These are phyloP conservation scores for Amphimallon solstitiale DNA, from an alignment of 2,888 invertebrate genomes.

Conservation along the genomic window DNA sequence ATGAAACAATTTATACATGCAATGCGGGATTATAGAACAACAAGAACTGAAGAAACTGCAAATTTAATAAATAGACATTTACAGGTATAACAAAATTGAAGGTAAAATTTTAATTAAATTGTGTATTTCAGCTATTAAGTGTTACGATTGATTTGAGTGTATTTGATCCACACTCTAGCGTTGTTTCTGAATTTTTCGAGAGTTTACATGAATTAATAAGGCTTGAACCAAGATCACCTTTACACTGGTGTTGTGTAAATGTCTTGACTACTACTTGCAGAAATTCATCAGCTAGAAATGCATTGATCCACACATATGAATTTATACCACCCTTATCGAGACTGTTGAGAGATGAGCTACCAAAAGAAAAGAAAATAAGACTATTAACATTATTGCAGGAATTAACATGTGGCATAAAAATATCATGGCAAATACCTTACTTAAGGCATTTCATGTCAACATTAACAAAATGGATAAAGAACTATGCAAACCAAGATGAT, in stretches of 20 bases:
- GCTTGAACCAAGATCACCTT: slow-evolving; percentile 67
- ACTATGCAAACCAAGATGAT: slow-evolving; percentile 60
- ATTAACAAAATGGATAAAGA: slow-evolving; percentile 73
- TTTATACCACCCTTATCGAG: slow-evolving; percentile 74
- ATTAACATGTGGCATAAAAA: slow-evolving; percentile 80
- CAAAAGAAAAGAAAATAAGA: slow-evolving; percentile 72
- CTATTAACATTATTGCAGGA: slow-evolving; percentile 76
- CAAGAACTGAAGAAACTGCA: slow-evolving; percentile 66
- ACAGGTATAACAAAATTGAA: slow-evolving; percentile 44
- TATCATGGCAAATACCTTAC: slow-evolving; percentile 84
- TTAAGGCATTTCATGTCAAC: slow-evolving; percentile 74
- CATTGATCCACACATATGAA: slow-evolving; percentile 75
- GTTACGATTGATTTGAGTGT: slow-evolving; percentile 72
- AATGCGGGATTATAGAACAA: slow-evolving; percentile 66
- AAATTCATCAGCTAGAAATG: slow-evolving; percentile 71
- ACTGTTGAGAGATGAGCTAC: slow-evolving; percentile 70
- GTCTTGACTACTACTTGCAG: slow-evolving; percentile 72
- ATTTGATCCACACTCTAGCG: slow-evolving; percentile 73
- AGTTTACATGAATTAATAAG: slow-evolving; percentile 73
- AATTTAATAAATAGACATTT: slow-evolving; percentile 67
- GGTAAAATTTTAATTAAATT: background rate
- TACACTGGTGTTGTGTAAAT: slow-evolving; percentile 74
- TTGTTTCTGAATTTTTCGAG: slow-evolving; percentile 75
- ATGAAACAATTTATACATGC: slow-evolving; percentile 67
- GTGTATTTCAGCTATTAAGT: slow-evolving; percentile 67